These are phyloP conservation scores for Cheirogaleus major DNA, from an alignment of 2,797 vertebrate genomes.

Conservation along the genomic window DNA sequence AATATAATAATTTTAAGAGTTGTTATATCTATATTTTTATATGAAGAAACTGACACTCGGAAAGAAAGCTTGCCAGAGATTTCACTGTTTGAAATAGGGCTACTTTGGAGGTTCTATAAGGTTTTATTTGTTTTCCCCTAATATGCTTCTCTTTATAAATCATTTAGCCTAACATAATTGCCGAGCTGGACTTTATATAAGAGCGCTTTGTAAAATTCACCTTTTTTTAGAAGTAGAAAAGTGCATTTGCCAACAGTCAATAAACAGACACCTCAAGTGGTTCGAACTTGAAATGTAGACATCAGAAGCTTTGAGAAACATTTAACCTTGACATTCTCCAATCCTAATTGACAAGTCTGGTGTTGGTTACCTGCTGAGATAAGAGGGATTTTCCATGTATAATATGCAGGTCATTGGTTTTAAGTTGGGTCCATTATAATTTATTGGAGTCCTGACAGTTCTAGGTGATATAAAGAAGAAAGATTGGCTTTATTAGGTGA, in stretches of 20 bases:
- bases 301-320: slow-evolving; percentile 50
- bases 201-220: neutral
- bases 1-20: neutral
- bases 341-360: slow-evolving; percentile 56
- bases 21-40: neutral
- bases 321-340: slow-evolving; percentile 75
- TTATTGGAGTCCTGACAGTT: slow-evolving; percentile 70
- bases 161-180: neutral
- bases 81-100: neutral
- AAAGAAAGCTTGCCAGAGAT: neutral
- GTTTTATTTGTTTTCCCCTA: slow-evolving; percentile 4
- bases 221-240: slow-evolving; percentile 40
- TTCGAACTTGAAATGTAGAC: slow-evolving; percentile 59
- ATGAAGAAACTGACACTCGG: neutral
- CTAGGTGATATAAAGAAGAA: slow-evolving; percentile 70
- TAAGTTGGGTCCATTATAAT: slow-evolving; percentile 65
- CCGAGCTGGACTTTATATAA: neutral
- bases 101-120: neutral
- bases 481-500: slow-evolving; percentile 76
- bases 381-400: slow-evolving; percentile 58
- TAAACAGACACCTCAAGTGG: slow-evolving; percentile 40
- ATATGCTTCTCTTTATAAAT: slow-evolving; percentile 4
- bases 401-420: slow-evolving; percentile 74
- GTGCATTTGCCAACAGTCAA: slow-evolving; percentile 4
- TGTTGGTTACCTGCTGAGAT: slow-evolving; percentile 69